These are phyloP conservation scores for Clarias platycephalus DNA, from an alignment of 2,797 vertebrate species.

Conservation along the genomic window DNA sequence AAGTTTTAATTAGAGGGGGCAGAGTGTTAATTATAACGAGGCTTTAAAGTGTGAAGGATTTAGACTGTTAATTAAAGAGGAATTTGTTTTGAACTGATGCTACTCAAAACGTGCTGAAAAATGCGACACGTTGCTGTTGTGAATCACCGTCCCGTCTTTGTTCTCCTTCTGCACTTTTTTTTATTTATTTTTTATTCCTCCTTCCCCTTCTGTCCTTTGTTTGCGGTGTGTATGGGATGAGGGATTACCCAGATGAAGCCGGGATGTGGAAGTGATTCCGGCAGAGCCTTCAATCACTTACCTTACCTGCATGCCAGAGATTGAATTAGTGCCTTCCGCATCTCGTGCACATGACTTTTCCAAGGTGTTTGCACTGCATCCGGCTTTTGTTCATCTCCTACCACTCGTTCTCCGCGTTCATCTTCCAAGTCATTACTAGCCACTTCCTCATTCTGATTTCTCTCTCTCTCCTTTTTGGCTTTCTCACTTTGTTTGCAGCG, in stretches of 20 bases:
- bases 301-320: constrained; percentile 63
- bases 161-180: constrained; percentile 12
- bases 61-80: constrained; percentile 81
- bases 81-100: constrained; percentile 67
- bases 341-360: constrained; percentile 23
- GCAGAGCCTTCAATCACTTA: constrained; percentile 62
- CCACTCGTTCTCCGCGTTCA: constrained; percentile 46
- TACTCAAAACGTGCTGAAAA: constrained; percentile 59
- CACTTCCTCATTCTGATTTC: neutral
- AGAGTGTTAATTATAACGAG: constrained; percentile 78
- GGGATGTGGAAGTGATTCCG: constrained; percentile 55
- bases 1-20: constrained; percentile 71
- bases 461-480: neutral
- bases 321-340: constrained; percentile 70
- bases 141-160: neutral
- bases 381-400: neutral
- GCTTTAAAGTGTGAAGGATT: constrained; percentile 78
- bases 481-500: constrained; percentile 8
- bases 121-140: constrained; percentile 44
- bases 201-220: constrained; percentile 12
- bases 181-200: constrained; percentile 2
- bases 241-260: constrained; percentile 67
- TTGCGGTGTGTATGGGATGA: constrained; percentile 62
- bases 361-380: constrained; percentile 16
- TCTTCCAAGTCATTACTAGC: constrained; percentile 18